Evolutionary conservation across 1,140 invertebrate species (phyloP).

Genomic region (Sitodiplosis mosellana): DNA sequence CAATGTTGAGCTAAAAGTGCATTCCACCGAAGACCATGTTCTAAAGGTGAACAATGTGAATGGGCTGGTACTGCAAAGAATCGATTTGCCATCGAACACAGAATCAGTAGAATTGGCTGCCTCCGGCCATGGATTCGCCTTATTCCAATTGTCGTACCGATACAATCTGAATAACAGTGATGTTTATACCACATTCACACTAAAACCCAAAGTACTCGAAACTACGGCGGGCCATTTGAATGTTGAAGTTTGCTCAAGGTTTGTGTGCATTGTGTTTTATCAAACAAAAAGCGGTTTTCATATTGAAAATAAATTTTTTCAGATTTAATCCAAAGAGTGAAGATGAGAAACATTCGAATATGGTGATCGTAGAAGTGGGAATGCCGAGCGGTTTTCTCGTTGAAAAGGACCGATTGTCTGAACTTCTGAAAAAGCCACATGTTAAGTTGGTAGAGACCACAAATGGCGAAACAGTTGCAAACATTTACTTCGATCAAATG

Average conservation of each 20-base stretch:
- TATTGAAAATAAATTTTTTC: neutral
- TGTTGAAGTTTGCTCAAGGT: too few relatives aligned
- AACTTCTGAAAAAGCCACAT: neutral
- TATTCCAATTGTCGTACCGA: neutral
- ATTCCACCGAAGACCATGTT: neutral
- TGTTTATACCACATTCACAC: neutral
- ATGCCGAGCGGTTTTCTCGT: constrained; percentile 43
- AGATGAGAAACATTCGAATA: constrained; percentile 30
- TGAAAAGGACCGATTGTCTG: neutral
- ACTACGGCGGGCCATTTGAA: too few relatives aligned
- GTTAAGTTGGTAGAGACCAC: constrained; percentile 32
- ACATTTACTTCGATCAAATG: constrained; percentile 67
- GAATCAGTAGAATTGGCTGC: neutral
- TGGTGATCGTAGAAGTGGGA: constrained; percentile 69
- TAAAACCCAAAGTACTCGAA: neutral
- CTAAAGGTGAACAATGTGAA: too few relatives aligned
- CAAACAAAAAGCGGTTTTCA: neutral
- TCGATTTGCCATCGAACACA: neutral
- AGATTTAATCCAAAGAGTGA: neutral
- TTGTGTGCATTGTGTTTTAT: neutral
- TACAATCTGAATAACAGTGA: neutral
- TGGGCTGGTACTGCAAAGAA: neutral
- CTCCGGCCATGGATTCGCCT: neutral
- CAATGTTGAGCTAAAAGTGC: constrained; percentile 28
- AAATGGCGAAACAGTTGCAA: constrained; percentile 47